Base-by-base conservation (phyloP, 2,888 invertebrate genomes). In the Pseudococcus longispinus region DNA sequence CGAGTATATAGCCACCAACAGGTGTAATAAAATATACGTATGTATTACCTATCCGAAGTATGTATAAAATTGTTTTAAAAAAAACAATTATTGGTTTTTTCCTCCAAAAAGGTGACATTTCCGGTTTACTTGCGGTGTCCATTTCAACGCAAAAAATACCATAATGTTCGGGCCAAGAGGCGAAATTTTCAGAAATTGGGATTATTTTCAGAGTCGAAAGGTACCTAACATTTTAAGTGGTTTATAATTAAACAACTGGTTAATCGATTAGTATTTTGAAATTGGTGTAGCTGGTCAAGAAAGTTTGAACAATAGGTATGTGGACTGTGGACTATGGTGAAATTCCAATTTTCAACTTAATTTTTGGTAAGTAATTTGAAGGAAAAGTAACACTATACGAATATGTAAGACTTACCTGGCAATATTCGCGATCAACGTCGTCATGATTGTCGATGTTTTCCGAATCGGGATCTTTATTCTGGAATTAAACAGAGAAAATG, bases 361-460 rank as follows among this genome's bases (percentile, higher is more conserved):
- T 51, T 18, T n/a, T 51, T 46, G 9, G 15, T 3, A 46, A 46
- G n/a, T n/a, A n/a, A 46, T 37, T 37, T 5, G 37, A 8, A 46
- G 4, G n/a, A 51, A 8, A 51, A 51, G 51, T 6, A 15, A 3
- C 8, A 37, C 37, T 8, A 37, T 20, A 60, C 5, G 8, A 26
- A 26, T 65, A 65, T 5, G 4, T 32, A 37, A 8, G 37, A 13
- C 90, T 90, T 89, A 92, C 92, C 90, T 91, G 91, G 88, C 91
- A 90, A 89, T 92, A 92, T 88, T 92, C 92, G 74, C 91, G 90
- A 88, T 92, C 91, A 37, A 91, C 91, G 82, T 91, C 91, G 87
- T 90, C 90, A 44, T 90, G 88, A 77, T 91, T 90, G 87, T 92
- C 92, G 60, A 90, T 90, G 87, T 90, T 90, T 85, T 91, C 91